Conservation (phyloP, 2,888 invertebrate genomes). For the Troilus luridus region DNA sequence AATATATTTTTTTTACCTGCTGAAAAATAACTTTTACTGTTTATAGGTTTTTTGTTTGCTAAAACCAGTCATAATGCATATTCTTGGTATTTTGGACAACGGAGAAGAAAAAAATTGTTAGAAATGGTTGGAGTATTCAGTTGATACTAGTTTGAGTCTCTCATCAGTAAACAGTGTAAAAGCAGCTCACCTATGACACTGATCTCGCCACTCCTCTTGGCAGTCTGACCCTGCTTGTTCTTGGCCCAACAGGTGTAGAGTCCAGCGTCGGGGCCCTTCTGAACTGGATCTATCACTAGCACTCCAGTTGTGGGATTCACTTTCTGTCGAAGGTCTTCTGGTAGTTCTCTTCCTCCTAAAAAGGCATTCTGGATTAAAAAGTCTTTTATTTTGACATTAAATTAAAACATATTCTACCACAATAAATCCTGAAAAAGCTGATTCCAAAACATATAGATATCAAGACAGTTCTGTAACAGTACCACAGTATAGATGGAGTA, state of each 20-base stretch:
- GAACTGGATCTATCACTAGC: slow-evolving; percentile 81
- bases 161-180: not conserved
- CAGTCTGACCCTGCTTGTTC: slow-evolving; percentile 83
- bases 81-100: not conserved
- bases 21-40: not conserved
- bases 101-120: not conserved
- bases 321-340: slow-evolving; percentile 85
- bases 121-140: too few relatives aligned
- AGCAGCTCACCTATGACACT: slow-evolving; percentile 80
- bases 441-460: too few relatives aligned
- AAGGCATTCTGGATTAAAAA: not conserved
- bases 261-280: slow-evolving; percentile 81
- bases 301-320: slow-evolving; percentile 80
- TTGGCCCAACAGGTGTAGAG: slow-evolving; percentile 86
- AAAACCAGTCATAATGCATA: not conserved
- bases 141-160: not conserved
- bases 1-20: not conserved
- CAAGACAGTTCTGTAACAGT: too few relatives aligned
- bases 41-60: not conserved
- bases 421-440: too few relatives aligned
- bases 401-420: not conserved
- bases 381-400: not conserved
- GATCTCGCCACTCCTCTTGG: slow-evolving; percentile 81
- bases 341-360: slow-evolving; percentile 78
- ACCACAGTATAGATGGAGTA: too few relatives aligned